Conservation (phyloP, 2,797 vertebrate genomes). For the Hemitrygon akajei region DNA sequence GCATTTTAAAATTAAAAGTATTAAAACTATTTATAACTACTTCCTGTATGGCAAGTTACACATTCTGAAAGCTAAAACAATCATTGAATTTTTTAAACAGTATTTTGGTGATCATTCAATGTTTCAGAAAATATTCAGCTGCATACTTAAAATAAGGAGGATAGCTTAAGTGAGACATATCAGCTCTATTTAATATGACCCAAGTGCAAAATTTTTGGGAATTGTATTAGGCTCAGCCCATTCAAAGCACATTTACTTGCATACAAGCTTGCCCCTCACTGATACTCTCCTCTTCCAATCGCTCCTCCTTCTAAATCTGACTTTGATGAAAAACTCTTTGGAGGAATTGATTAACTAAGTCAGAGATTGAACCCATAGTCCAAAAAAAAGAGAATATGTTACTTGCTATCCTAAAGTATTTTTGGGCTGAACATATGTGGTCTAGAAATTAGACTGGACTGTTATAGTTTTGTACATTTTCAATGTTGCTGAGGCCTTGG, state of each 20-base stretch:
- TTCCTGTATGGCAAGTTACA: background rate
- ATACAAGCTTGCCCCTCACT: background rate
- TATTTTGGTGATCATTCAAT: background rate
- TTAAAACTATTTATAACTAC: background rate
- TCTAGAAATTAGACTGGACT: too few relatives aligned
- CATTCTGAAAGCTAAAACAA: background rate
- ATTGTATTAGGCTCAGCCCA: background rate
- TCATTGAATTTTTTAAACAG: background rate
- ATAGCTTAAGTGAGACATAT: background rate
- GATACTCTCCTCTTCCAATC: too few relatives aligned
- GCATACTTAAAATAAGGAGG: background rate
- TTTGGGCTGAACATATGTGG: background rate
- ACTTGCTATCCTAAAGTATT: background rate
- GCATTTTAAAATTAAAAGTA: too few relatives aligned
- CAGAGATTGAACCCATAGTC: background rate
- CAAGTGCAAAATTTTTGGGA: background rate
- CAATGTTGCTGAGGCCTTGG: too few relatives aligned
- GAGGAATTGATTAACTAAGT: background rate
- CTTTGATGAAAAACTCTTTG: slow-evolving; percentile 15
- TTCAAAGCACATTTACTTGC: background rate
- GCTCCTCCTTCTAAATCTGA: background rate
- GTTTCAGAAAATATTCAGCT: background rate
- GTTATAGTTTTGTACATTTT: too few relatives aligned
- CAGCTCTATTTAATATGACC: background rate
- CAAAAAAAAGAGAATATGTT: background rate